Base-by-base conservation (phyloP, 2,888 invertebrate genomes). In the Coecobrya sp. region DNA sequence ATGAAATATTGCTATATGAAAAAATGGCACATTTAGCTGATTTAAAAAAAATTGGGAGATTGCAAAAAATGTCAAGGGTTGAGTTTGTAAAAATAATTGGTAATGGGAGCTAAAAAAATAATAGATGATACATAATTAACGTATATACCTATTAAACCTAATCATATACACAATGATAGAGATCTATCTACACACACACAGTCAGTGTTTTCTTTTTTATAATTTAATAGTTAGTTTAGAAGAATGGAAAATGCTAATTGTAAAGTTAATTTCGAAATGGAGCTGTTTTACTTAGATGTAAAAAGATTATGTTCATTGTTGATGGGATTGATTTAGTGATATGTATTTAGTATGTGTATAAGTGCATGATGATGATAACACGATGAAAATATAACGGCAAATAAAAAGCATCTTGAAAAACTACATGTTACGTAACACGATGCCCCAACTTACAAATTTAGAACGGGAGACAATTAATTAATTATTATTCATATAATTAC, bases 11-110 rank as follows among this genome's bases (percentile, higher is more conserved):
- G n/a, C 25, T 82, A 55, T 16, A 22, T n/a, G n/a, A n/a, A n/a
- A 7, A 52, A 55, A 27, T 30, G 27, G 52, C 82, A 55, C 49
- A 49, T 52, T 52, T 36, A 52, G 79, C 49, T 81, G 22, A 76
- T 68, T 68, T 1, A 11, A 62, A 7, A 22, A 62, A 19, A 7
- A 19, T 10, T 10, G 27, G 3, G 25, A 8, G 27, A 27, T 22
- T 36, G 36, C 36, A 36, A 36, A n/a, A n/a, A n/a, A 4, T 36
- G 36, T 36, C 36, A 4, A 2, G 36, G 36, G 2, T 36, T 36
- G 36, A 2, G 36, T 36, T 36, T 36, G 36, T 36, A 36, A 36
- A 36, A 36, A 36, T n/a, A n/a, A n/a, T 36, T 36, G 36, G 36
- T 36, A 36, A 36, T 36, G 36, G 36, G 7, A 36, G 36, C 36